Evolutionary conservation across 37 sponge, comb jelly and placozoan genomes (phyloP).

Genomic region (Diacarnus erythraeanus): DNA sequence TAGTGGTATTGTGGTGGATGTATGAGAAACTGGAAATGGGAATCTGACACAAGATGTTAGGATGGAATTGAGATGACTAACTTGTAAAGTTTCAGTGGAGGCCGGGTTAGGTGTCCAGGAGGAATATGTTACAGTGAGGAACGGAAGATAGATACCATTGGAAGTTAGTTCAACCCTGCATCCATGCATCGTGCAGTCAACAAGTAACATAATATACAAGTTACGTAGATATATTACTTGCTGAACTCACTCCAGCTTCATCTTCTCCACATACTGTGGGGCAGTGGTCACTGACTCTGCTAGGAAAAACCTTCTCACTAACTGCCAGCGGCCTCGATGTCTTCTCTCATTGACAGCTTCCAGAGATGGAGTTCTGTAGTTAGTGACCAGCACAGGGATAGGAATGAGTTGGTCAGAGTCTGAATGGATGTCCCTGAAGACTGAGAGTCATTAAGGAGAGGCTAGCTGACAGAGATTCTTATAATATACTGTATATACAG

Average conservation of each 20-base stretch:
- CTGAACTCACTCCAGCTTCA: conserved; percentile 47
- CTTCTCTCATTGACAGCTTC: conserved; percentile 38
- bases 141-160: neutral
- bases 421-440: neutral
- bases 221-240: conserved; percentile 21
- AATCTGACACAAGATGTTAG: too few relatives aligned
- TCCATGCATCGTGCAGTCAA: too few relatives aligned
- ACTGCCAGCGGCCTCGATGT: too few relatives aligned
- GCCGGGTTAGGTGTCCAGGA: conserved; percentile 5
- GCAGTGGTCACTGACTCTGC: conserved; percentile 26
- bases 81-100: neutral
- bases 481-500: too few relatives aligned
- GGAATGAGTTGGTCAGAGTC: conserved; percentile 25
- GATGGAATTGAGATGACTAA: neutral
- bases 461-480: too few relatives aligned
- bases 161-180: too few relatives aligned
- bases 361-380: conserved; percentile 14
- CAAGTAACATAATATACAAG: conserved; percentile 40
- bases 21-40: too few relatives aligned
- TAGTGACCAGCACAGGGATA: conserved; percentile 29
- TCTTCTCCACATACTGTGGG: conserved; percentile 26
- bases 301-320: conserved; percentile 54
- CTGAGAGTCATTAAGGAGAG: too few relatives aligned
- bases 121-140: conserved; percentile 14
- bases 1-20: too few relatives aligned